Evolutionary conservation across 2,888 invertebrate species (phyloP).

Genomic region (Chaetogeoica ovagalla): DNA sequence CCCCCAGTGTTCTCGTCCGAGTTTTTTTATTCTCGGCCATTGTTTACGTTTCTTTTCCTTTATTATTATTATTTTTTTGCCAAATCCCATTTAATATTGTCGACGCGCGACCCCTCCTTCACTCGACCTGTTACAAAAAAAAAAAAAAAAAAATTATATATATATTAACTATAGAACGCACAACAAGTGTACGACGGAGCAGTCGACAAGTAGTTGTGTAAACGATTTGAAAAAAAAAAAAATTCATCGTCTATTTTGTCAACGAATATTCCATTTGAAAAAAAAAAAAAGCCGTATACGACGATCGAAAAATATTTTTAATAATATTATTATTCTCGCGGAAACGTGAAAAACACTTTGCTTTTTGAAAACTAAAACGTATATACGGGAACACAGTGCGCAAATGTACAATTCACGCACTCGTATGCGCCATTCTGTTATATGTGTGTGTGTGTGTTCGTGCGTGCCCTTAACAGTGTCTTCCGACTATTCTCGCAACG

Average conservation of each 20-base stretch:
- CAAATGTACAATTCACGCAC: too few relatives aligned
- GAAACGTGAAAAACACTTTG: not conserved
- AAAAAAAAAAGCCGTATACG: too few relatives aligned
- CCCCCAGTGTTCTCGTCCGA: not conserved
- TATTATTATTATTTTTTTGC: not conserved
- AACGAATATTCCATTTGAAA: too few relatives aligned
- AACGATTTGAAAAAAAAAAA: too few relatives aligned
- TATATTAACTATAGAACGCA: not conserved
- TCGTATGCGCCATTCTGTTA: too few relatives aligned
- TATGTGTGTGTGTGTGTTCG: too few relatives aligned
- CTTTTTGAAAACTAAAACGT: too few relatives aligned
- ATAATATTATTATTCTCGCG: not conserved
- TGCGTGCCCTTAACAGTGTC: too few relatives aligned
- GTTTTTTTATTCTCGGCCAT: not conserved
- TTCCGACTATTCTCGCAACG: too few relatives aligned
- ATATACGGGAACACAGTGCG: too few relatives aligned
- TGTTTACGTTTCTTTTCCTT: constrained; percentile 17
- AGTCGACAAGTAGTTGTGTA: not conserved
- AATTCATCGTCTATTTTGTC: too few relatives aligned
- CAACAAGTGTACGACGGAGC: constrained; percentile 29
- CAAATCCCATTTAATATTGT: constrained; percentile 16
- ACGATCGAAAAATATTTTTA: too few relatives aligned
- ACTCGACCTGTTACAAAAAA: not conserved
- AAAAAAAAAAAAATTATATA: not conserved
- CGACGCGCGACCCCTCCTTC: not conserved